A percentile compares a stretch with the other conserved stretches of the same genome.
Conservation (phyloP, 37 sponge, comb jelly and placozoan genomes). For the Cliona cf. orientalis region DNA sequence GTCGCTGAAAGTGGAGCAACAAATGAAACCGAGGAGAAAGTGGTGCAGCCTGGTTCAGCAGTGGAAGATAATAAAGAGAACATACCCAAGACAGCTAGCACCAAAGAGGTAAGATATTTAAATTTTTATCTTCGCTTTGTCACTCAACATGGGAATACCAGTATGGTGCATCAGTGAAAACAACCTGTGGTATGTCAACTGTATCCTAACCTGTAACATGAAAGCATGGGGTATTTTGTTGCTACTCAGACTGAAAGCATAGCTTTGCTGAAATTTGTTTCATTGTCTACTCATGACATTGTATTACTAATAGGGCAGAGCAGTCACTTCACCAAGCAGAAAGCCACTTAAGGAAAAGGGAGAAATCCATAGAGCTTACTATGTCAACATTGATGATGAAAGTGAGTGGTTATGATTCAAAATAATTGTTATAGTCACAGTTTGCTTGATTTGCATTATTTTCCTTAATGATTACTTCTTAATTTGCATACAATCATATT, state of each 20-base stretch:
- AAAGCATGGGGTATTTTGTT: too few relatives aligned
- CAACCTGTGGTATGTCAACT: too few relatives aligned
- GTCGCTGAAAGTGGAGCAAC: neutral
- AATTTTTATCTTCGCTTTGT: too few relatives aligned
- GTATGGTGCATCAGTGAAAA: too few relatives aligned
- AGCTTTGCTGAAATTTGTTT: too few relatives aligned
- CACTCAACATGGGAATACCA: too few relatives aligned
- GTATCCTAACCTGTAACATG: too few relatives aligned
- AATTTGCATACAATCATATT: neutral
- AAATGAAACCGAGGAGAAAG: neutral
- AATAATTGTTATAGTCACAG: neutral
- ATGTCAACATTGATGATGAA: slow-evolving; percentile 41
- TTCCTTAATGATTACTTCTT: neutral
- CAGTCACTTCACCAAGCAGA: neutral
- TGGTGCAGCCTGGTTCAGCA: too few relatives aligned
- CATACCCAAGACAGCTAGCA: neutral
- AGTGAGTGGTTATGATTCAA: neutral
- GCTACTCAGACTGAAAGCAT: too few relatives aligned
- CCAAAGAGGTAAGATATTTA: slow-evolving; percentile 20
- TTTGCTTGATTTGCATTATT: neutral
- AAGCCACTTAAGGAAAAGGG: slow-evolving; percentile 8
- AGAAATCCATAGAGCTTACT: slow-evolving; percentile 25
- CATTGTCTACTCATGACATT: too few relatives aligned
- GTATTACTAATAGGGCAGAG: too few relatives aligned
- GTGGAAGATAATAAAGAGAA: slow-evolving; percentile 17